phyloP scores from a whole-genome alignment of 2,113 vertebrate species.

The Mionectes macconnelli region DNA sequence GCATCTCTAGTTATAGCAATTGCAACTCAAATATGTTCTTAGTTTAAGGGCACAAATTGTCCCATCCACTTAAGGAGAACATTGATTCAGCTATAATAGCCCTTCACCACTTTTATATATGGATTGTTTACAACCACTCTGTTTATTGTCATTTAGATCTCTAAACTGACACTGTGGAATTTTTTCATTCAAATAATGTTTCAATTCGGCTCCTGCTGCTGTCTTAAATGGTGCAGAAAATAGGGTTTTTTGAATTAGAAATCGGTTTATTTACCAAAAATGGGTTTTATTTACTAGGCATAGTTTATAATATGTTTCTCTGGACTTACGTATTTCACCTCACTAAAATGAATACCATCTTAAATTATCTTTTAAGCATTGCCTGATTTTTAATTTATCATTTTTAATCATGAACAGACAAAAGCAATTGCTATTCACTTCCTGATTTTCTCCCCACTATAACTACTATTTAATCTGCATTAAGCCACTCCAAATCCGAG shows the following conservation, averaged over 20 bases:
- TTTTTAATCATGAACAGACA: constrained; percentile 36
- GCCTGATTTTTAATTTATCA: not conserved
- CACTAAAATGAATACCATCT: not conserved
- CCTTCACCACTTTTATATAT: not conserved
- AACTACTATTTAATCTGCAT: not conserved
- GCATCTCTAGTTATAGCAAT: not conserved
- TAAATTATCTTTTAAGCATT: constrained; percentile 13
- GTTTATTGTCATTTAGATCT: constrained; percentile 33
- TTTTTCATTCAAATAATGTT: constrained; percentile 38
- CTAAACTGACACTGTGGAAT: constrained; percentile 5
- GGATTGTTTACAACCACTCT: not conserved
- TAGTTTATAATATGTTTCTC: not conserved
- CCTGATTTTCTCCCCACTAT: not conserved
- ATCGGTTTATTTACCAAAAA: not conserved
- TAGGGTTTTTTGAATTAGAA: constrained; percentile 20
- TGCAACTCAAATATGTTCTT: not conserved
- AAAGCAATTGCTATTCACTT: not conserved
- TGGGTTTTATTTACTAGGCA: not conserved
- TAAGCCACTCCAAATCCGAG: not conserved
- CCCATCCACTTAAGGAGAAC: not conserved
- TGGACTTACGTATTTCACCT: not conserved
- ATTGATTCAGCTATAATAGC: not conserved
- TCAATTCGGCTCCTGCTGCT: constrained; percentile 9
- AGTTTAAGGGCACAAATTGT: not conserved
- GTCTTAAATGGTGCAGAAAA: constrained; percentile 26